Evolutionary conservation across 2,888 invertebrate genomes (phyloP), one percentile per base, ranked within the genome.

Genomic region (Sinhomidia bicolor): DNA sequence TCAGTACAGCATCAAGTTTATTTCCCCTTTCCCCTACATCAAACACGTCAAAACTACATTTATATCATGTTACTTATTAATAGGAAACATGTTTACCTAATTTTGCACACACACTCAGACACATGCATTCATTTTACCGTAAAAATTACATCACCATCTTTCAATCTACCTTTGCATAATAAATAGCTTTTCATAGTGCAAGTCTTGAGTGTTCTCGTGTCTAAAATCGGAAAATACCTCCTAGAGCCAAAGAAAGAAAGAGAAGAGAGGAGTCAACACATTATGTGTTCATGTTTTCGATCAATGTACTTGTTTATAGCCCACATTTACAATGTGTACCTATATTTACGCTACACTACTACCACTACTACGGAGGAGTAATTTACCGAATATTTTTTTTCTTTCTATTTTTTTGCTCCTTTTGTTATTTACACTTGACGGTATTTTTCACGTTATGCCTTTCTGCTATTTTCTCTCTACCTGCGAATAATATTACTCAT

Each of bases 371-470:
- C 44, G 23, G 14, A 71, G 51, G 9, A 26, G 47, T 51, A 51
- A 51, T 51, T 76, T 76, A 76, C 51, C n/a, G 51, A 76, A 76
- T 44, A 0, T 74, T 44, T 68, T 7, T 36, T 62, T 26, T 36
- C 47, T 81, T 36, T 62, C 10, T 36, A 47, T 81, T 29, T 62
- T 81, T 81, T 81, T 60, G 23, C 41, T 62, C 14, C 60, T 80
- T 60, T 71, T 54, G 51, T 84, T 84, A 14, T 57, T 74, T 57
- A 57, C 71, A 84, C 74, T 57, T 84, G 83, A 84, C 83, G 83
- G 83, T 74, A 84, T 71, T 84, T 84, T 84, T 71, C 74, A 74
- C 83, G 71, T 82, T 82, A 82, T 71, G 29, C 20, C 20, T 10
- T 51, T 68, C 20, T 51, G 47, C 23, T 23, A 41, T 80, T 32